Conservation (phyloP, 2,797 vertebrate genomes). For the Masticophis lateralis region DNA sequence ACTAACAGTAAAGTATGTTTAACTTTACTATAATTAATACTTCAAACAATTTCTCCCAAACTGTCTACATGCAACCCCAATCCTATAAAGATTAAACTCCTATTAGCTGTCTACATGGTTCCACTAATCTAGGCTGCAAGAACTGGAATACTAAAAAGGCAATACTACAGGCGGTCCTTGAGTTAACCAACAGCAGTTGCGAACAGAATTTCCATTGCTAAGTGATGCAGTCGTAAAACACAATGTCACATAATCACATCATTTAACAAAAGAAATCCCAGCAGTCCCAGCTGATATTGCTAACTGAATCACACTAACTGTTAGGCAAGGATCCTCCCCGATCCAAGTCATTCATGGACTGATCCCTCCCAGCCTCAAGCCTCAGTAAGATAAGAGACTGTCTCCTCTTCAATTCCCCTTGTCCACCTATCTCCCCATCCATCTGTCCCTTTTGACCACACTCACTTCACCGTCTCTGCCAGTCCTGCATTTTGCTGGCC, state of each 20-base stretch:
- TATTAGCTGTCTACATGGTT: slow-evolving; percentile 30
- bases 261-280: neutral
- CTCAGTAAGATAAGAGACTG: neutral
- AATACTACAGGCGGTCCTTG: neutral
- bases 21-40: slow-evolving; percentile 24
- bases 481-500: neutral
- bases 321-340: neutral
- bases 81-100: slow-evolving; percentile 16
- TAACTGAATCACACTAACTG: neutral
- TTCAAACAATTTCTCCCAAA: slow-evolving; percentile 31
- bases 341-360: neutral
- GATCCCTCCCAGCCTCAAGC: neutral
- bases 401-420: neutral
- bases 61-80: slow-evolving; percentile 27
- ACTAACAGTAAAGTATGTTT: slow-evolving; percentile 39
- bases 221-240: neutral
- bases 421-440: neutral
- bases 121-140: neutral
- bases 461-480: neutral
- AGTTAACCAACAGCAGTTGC: neutral
- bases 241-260: neutral
- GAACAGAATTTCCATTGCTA: neutral
- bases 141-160: slow-evolving; percentile 38
- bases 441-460: neutral
- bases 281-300: neutral